phyloP scores from a whole-genome alignment of 2,113 vertebrate genomes.

The Crotalus tigris region DNA sequence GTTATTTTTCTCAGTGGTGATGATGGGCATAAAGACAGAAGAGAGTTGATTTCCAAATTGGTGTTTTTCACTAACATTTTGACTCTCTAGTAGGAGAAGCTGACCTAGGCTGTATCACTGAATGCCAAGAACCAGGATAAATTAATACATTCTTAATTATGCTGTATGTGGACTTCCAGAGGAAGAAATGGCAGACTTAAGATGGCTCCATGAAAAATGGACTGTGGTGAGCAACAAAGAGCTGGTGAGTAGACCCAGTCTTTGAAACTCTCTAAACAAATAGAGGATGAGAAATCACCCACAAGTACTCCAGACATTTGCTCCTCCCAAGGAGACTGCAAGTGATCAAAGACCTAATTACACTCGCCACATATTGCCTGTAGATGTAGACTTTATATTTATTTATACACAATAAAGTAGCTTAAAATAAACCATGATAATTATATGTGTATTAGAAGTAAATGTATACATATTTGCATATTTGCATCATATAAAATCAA shows the following conservation, averaged over 20 bases:
- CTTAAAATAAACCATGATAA: too few species aligned
- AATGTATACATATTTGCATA: not conserved
- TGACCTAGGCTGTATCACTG: not conserved
- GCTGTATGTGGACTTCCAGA: not conserved
- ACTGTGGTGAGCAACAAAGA: not conserved
- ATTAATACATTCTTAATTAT: not conserved
- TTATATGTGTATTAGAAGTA: not conserved
- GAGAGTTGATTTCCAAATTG: not conserved
- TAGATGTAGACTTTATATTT: too few species aligned
- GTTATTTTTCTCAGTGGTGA: not conserved
- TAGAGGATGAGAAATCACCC: not conserved
- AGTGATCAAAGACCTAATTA: not conserved
- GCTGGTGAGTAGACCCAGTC: not conserved
- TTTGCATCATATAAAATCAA: not conserved
- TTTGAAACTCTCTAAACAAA: not conserved
- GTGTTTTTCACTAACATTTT: not conserved
- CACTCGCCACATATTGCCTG: too few species aligned
- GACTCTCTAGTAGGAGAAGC: not conserved
- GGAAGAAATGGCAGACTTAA: not conserved
- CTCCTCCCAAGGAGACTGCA: not conserved
- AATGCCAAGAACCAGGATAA: not conserved
- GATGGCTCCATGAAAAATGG: not conserved
- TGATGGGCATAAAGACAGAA: not conserved
- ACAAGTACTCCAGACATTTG: not conserved
- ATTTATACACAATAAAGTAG: too few species aligned